Base-by-base conservation (phyloP, 2,888 invertebrate species). In the Hydrotaea cyrtoneurina region DNA sequence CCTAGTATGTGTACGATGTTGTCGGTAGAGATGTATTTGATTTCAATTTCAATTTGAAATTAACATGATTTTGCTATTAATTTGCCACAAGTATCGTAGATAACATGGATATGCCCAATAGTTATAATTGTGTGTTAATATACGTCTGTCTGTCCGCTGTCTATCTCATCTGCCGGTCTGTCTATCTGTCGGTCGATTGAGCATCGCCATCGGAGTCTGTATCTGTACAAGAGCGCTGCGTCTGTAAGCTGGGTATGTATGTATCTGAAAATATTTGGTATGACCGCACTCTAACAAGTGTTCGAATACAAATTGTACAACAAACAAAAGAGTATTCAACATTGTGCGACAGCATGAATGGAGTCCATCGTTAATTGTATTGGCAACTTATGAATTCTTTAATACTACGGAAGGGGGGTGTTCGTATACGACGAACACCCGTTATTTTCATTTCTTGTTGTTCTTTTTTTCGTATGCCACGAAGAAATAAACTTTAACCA, bases 51-150 rank as follows among this genome's bases (percentile, higher is more conserved):
- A 62, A n/a, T 72, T 71, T n/a, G 15, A 69, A 74, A 69, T 77
- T 59, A 73, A 84, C 81, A 84, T 78, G 84, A 76, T 75, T 81
- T 81, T 81, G 78, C 81, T 73, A 78, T 85, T 85, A 77, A 80
- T 79, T 31, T 79, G 78, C 59, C 62, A 74, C 79, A 73, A 82
- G 76, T 82, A 79, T 82, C 69, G 26, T 53, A 59, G 26, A 53
- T 23, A 77, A 69, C 71, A 78, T 62, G 59, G 36, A 11, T 73
- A 43, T 43, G 59, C 36, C 71, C 55, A 78, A 46, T 46, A 8
- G 7, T 69, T 23, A 69, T 46, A 23, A 66, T 39, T 66, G 31
- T 62, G 36, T 62, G 64, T 64, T 64, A 66, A 39, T 43, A 43
- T 64, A n/a, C n/a, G 69, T 21, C 21, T 43, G 23, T 46, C 21